Evolutionary conservation across 1,140 invertebrate species (phyloP).

Genomic region (Drosophila kikkawai): DNA sequence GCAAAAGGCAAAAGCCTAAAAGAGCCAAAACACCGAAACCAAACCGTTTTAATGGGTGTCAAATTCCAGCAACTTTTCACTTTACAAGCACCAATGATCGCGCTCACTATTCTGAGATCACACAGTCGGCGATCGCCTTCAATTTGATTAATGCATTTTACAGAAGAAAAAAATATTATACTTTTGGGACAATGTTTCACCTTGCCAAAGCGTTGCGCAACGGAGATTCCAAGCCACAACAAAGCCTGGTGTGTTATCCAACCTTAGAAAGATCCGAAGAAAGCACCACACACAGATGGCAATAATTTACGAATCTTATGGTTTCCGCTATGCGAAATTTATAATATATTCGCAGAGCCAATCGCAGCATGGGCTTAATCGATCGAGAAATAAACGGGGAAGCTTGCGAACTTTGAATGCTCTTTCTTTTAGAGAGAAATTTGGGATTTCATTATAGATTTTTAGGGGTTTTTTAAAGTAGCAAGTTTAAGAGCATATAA

Average conservation of each 20-base stretch:
- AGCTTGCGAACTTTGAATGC: not conserved
- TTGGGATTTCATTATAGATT: too few species aligned
- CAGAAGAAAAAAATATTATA: slow-evolving; percentile 3
- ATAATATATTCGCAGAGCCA: slow-evolving; percentile 49
- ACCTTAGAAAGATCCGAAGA: slow-evolving; percentile 63
- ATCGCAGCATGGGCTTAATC: slow-evolving; percentile 31
- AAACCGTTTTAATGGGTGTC: slow-evolving; percentile 67
- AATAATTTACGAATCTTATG: slow-evolving; percentile 40
- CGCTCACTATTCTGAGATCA: slow-evolving; percentile 49
- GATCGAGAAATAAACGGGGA: slow-evolving; percentile 7
- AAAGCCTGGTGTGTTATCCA: slow-evolving; percentile 33
- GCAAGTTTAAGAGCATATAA: not conserved
- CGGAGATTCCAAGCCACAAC: slow-evolving; percentile 46
- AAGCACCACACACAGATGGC: slow-evolving; percentile 37
- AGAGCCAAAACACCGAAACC: slow-evolving; percentile 35
- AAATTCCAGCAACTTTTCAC: slow-evolving; percentile 71
- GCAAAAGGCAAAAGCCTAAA: slow-evolving; percentile 43
- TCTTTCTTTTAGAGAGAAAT: not conserved
- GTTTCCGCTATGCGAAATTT: slow-evolving; percentile 42
- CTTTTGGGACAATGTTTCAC: slow-evolving; percentile 35
- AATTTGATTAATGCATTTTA: slow-evolving; percentile 65
- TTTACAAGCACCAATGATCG: slow-evolving; percentile 40
- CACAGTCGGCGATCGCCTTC: slow-evolving; percentile 16
- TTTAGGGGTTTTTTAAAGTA: too few species aligned
- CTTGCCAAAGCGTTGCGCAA: slow-evolving; percentile 63